Evolutionary conservation across 2,113 vertebrate genomes (phyloP).

Genomic region (Furnarius figulus): DNA sequence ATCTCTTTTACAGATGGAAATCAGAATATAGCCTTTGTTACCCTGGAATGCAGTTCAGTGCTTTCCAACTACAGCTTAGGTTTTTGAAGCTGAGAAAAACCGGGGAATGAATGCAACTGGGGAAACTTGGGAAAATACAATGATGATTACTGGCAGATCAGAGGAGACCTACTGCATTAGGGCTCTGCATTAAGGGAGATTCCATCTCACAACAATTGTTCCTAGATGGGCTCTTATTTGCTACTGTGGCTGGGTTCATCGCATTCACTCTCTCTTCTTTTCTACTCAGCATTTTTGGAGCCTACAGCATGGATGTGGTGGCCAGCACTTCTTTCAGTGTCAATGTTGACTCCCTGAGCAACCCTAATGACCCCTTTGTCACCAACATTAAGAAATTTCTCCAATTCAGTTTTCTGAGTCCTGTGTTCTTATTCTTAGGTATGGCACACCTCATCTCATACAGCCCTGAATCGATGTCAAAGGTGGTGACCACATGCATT

Average conservation of each 20-base stretch:
- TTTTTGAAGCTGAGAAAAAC: not conserved
- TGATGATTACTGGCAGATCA: not conserved
- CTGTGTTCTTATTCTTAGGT: conserved; percentile 65
- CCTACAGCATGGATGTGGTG: conserved; percentile 78
- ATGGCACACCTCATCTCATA: not conserved
- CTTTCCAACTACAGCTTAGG: not conserved
- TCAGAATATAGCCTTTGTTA: not conserved
- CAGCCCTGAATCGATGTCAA: not conserved
- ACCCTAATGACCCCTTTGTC: conserved; percentile 77
- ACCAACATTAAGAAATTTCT: conserved; percentile 78
- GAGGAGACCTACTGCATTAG: not conserved
- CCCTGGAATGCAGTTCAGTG: not conserved
- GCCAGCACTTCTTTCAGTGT: conserved; percentile 81
- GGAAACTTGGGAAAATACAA: not conserved
- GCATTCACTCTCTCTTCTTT: not conserved
- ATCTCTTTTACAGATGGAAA: not conserved
- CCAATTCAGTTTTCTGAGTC: conserved; percentile 68
- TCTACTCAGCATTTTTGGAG: conserved; percentile 38
- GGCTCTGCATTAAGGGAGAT: not conserved
- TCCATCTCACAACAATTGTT: not conserved
- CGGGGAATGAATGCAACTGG: not conserved
- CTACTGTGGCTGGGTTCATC: not conserved
- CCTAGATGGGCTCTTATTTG: not conserved
- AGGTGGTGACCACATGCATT: not conserved
- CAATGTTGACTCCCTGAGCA: conserved; percentile 79